These are phyloP conservation scores for Coryphaenoides rupestris DNA, from an alignment of 2,113 vertebrate genomes.

Conservation along the genomic window DNA sequence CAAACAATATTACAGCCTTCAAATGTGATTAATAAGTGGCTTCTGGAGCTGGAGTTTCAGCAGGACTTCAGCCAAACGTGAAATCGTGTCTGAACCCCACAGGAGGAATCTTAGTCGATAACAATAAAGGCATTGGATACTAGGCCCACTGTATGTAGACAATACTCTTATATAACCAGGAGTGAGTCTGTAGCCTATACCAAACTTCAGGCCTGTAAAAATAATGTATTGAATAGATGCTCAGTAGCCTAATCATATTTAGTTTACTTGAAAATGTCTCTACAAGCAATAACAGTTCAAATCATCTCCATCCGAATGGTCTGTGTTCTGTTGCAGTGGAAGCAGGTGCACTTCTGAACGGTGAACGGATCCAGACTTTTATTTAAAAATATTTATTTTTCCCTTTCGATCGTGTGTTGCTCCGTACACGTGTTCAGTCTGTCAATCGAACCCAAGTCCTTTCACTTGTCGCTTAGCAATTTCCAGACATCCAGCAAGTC, in stretches of 20 bases:
- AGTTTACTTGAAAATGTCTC: too few relatives aligned
- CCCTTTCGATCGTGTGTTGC: slow-evolving; percentile 22
- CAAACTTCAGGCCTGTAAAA: too few relatives aligned
- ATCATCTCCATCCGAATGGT: too few relatives aligned
- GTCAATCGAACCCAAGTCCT: slow-evolving; percentile 31
- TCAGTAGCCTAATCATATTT: too few relatives aligned
- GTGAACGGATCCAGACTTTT: too few relatives aligned
- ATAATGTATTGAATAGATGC: too few relatives aligned
- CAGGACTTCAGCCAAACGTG: slow-evolving; percentile 36
- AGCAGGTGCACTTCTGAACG: slow-evolving; percentile 1
- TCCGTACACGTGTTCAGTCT: slow-evolving; percentile 18
- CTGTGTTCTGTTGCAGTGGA: too few relatives aligned
- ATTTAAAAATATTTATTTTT: slow-evolving; percentile 20
- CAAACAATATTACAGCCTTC: slow-evolving; percentile 58
- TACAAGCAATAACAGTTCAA: too few relatives aligned
- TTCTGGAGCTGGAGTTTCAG: slow-evolving; percentile 50
- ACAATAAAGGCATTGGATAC: slow-evolving; percentile 39
- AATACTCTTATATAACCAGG: too few relatives aligned
- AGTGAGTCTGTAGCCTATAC: too few relatives aligned
- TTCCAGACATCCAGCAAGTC: slow-evolving; percentile 41
- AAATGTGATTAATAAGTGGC: slow-evolving; percentile 63
- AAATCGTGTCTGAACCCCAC: slow-evolving; percentile 60
- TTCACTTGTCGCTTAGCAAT: slow-evolving; percentile 40
- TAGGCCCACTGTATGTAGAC: too few relatives aligned
- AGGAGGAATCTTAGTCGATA: slow-evolving; percentile 47